Percentiles rank a stretch among this genome's conserved stretches.
Evolutionary conservation across 1,140 invertebrate species (phyloP).

Genomic region (Stenopsyche tienmushanensis): DNA sequence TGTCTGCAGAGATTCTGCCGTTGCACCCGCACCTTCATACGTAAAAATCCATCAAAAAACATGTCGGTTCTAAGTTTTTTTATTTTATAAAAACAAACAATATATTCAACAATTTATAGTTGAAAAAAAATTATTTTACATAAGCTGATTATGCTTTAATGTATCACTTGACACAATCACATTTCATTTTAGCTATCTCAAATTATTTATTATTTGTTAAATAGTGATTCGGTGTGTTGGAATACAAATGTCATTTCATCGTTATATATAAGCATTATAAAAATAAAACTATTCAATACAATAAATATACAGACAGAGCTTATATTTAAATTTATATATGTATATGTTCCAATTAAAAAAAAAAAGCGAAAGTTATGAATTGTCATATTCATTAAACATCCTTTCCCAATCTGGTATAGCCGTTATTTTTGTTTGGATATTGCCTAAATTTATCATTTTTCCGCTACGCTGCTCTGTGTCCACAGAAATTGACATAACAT

Average conservation of each 20-base stretch:
- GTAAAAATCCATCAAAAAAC: too few species aligned
- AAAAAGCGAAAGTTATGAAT: neutral
- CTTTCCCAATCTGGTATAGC: slow-evolving; percentile 50
- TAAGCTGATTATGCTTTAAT: neutral
- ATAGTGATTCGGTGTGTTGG: too few species aligned
- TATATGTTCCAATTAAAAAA: slow-evolving; percentile 14
- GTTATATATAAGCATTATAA: too few species aligned
- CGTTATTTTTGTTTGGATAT: slow-evolving; percentile 49
- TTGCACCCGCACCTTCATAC: too few species aligned
- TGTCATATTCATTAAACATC: slow-evolving; percentile 44
- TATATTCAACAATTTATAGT: neutral
- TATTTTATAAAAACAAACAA: neutral
- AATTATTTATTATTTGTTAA: too few species aligned
- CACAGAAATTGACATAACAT: slow-evolving; percentile 46
- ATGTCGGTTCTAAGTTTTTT: neutral
- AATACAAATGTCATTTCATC: too few species aligned
- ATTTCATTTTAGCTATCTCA: too few species aligned
- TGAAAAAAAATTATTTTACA: neutral
- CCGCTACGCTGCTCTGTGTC: slow-evolving; percentile 46
- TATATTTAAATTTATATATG: neutral
- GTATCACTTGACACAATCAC: too few species aligned
- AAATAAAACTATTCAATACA: neutral
- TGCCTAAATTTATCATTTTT: slow-evolving; percentile 46
- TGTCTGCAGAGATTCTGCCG: too few species aligned
- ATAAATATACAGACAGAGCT: neutral